These are phyloP conservation scores for Chloropsis hardwickii DNA, from an alignment of 2,113 vertebrate species.

Conservation along the genomic window DNA sequence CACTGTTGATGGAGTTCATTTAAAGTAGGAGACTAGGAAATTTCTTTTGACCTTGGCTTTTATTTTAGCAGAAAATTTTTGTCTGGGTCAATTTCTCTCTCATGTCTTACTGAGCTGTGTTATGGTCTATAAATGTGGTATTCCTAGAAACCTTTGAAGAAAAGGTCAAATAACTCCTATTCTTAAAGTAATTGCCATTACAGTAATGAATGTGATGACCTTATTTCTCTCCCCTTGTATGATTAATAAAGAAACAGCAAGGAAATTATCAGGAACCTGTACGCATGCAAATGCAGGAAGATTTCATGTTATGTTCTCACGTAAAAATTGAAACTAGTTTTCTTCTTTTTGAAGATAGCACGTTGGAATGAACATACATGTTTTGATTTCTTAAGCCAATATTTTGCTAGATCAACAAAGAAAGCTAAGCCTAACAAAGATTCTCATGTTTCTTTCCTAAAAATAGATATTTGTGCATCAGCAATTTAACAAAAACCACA, in stretches of 20 bases:
- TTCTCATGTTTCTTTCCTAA: not conserved
- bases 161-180: not conserved
- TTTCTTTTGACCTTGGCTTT: not conserved
- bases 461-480: not conserved
- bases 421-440: not conserved
- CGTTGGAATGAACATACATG: not conserved
- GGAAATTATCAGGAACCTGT: not conserved
- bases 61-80: not conserved
- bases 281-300: not conserved
- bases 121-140: not conserved
- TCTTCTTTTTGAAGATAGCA: not conserved
- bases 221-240: not conserved
- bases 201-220: not conserved
- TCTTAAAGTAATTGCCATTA: not conserved
- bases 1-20: not conserved
- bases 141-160: not conserved
- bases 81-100: not conserved
- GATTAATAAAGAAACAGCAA: not conserved
- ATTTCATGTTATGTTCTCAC: not conserved
- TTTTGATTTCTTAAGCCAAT: not conserved
- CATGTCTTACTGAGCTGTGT: not conserved
- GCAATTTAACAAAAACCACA: not conserved
- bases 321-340: not conserved
- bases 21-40: not conserved
- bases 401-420: not conserved